Evolutionary conservation across 64 coral and sea anemone genomes (phyloP).

Genomic region (Actinia equina): DNA sequence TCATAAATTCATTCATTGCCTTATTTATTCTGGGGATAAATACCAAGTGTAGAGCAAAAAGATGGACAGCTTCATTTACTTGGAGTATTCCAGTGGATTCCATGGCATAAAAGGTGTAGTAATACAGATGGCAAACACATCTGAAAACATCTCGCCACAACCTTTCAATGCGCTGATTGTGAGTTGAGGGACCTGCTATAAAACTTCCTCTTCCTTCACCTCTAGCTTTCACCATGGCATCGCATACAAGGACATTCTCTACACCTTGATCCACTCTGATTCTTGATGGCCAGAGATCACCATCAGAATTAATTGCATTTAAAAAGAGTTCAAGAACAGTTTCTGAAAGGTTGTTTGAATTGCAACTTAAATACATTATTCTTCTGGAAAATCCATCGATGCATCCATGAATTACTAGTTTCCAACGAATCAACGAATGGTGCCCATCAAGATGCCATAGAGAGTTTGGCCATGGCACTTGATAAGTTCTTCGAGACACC

Average conservation of each 20-base stretch:
- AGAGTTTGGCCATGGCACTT: slow-evolving; percentile 28
- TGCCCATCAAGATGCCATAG: slow-evolving; percentile 54
- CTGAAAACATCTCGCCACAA: slow-evolving; percentile 29
- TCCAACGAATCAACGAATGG: background rate
- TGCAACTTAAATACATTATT: slow-evolving; percentile 6
- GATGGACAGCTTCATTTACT: slow-evolving; percentile 22
- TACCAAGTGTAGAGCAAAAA: slow-evolving; percentile 47
- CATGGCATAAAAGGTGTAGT: slow-evolving; percentile 48
- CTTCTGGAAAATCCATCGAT: slow-evolving; percentile 43
- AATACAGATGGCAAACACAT: slow-evolving; percentile 4
- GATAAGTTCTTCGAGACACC: background rate
- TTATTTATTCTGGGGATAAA: slow-evolving; percentile 35
- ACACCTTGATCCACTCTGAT: slow-evolving; percentile 30
- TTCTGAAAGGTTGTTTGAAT: too few relatives aligned
- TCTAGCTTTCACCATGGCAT: slow-evolving; percentile 13
- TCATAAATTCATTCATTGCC: background rate
- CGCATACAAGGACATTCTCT: slow-evolving; percentile 31
- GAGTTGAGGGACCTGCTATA: slow-evolving; percentile 40
- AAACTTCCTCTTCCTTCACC: slow-evolving; percentile 19
- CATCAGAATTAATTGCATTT: background rate
- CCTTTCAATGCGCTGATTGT: slow-evolving; percentile 25
- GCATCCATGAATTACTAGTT: slow-evolving; percentile 10
- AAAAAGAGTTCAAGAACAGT: slow-evolving; percentile 28
- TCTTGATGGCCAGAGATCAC: slow-evolving; percentile 33
- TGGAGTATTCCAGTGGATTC: slow-evolving; percentile 33